These are phyloP conservation scores for Brachynemurus nebulosus DNA, from an alignment of 2,888 invertebrate genomes.

Conservation along the genomic window DNA sequence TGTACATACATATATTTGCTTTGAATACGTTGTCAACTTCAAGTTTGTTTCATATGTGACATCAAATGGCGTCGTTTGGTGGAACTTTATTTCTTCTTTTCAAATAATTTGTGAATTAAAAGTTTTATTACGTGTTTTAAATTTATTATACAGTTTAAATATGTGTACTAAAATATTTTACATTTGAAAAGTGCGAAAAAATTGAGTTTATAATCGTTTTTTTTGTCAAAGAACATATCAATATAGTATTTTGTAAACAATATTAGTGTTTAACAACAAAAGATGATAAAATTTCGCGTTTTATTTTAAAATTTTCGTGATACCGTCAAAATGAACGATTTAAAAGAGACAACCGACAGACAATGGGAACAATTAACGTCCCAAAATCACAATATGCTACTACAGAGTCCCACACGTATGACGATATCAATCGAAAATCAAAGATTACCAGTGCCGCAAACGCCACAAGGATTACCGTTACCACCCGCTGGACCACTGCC, in stretches of 20 bases:
- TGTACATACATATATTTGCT: background rate
- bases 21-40: background rate
- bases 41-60: background rate
- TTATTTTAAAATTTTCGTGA: too few relatives aligned
- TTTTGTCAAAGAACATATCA: background rate
- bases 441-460: constrained; percentile 32
- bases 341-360: constrained; percentile 7
- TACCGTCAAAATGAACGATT: constrained; percentile 7
- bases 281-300: too few relatives aligned
- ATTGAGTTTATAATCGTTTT: background rate
- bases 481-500: constrained; percentile 32
- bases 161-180: background rate
- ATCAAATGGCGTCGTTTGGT: constrained; percentile 8
- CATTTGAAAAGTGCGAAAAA: background rate
- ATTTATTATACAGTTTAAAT: background rate
- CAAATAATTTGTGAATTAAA: constrained; percentile 6
- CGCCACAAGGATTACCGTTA: constrained; percentile 43
- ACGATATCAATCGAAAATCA: constrained; percentile 5
- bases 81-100: background rate
- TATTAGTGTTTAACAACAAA: constrained; percentile 5
- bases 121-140: background rate
- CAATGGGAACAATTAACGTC: constrained; percentile 8
- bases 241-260: constrained; percentile 3
- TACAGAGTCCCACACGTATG: constrained; percentile 7
- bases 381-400: constrained; percentile 1